Evolutionary conservation across 2,797 vertebrate species (phyloP).

Genomic region (Erethizon dorsatum): DNA sequence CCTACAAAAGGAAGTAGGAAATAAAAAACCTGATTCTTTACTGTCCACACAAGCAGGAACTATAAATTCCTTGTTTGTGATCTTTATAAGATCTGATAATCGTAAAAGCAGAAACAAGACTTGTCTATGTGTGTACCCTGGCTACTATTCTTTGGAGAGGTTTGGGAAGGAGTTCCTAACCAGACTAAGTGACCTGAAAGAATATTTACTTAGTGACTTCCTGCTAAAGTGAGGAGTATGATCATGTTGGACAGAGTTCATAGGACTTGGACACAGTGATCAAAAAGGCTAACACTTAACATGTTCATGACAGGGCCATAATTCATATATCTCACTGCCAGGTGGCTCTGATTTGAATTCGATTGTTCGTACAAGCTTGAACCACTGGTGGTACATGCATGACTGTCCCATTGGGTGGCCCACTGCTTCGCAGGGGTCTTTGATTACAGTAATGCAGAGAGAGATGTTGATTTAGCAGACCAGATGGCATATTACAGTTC

Average conservation of each 20-base stretch:
- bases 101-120: slow-evolving; percentile 45
- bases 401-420: not conserved
- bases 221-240: not conserved
- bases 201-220: not conserved
- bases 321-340: not conserved
- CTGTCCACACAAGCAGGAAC: slow-evolving; percentile 5
- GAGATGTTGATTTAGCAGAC: not conserved
- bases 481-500: not conserved
- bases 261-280: slow-evolving; percentile 13
- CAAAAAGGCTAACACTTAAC: slow-evolving; percentile 38
- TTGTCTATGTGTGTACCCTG: not conserved
- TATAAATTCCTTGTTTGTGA: slow-evolving; percentile 45
- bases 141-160: not conserved
- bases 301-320: not conserved
- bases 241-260: not conserved
- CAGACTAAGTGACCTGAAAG: not conserved
- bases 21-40: slow-evolving; percentile 52
- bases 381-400: not conserved
- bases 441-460: not conserved
- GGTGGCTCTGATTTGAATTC: not conserved
- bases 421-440: not conserved
- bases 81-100: slow-evolving; percentile 7
- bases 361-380: not conserved
- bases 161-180: slow-evolving; percentile 2
- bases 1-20: slow-evolving; percentile 51